phyloP scores from a whole-genome alignment of 2,113 vertebrate genomes.

The Crotalus helleri region DNA sequence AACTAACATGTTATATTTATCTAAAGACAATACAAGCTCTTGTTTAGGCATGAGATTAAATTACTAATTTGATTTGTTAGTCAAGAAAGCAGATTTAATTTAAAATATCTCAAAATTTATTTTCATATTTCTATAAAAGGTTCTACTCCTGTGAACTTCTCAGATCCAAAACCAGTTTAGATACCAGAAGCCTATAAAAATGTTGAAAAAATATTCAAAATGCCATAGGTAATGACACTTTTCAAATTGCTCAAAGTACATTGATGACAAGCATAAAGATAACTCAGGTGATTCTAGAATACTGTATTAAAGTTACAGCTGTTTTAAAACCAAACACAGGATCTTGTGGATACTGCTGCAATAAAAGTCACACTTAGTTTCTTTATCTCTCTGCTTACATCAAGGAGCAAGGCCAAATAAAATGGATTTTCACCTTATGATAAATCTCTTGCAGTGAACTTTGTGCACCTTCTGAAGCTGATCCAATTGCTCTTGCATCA shows the following conservation, averaged over 20 bases:
- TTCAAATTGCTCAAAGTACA: neutral
- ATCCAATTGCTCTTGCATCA: constrained; percentile 95
- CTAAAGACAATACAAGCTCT: neutral
- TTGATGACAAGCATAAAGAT: neutral
- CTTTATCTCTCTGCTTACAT: neutral
- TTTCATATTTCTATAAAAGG: neutral
- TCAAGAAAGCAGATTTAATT: neutral
- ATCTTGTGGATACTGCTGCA: accelerated
- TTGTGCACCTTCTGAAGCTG: constrained; percentile 96
- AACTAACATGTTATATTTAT: neutral
- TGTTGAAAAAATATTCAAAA: neutral
- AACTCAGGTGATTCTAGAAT: neutral
- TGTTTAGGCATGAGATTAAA: neutral
- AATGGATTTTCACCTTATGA: constrained; percentile 81
- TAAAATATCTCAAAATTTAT: neutral
- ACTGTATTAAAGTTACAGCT: neutral
- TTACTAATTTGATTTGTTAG: neutral
- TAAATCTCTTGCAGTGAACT: constrained; percentile 98
- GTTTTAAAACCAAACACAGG: neutral
- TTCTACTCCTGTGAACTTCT: neutral
- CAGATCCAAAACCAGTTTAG: neutral
- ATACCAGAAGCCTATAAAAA: neutral
- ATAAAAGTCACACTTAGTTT: neutral
- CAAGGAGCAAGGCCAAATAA: neutral
- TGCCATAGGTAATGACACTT: neutral